Conservation (phyloP, 1,140 invertebrate species). For the Caenorhabditis elegans region DNA sequence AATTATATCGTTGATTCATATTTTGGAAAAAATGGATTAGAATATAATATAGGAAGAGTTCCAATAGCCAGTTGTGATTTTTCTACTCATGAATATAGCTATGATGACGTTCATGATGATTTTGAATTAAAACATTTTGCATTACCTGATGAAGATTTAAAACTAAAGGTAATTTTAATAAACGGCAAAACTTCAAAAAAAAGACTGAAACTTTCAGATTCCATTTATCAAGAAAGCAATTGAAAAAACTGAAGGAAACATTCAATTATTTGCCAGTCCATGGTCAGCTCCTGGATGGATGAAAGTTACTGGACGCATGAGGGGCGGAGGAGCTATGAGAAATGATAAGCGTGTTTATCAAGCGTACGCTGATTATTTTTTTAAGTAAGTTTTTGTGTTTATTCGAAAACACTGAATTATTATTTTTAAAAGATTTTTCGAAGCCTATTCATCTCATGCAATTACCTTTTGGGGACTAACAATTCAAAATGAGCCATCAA, state of each 20-base stretch:
- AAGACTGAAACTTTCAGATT: slow-evolving; percentile 69
- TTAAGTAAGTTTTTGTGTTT: slow-evolving; percentile 70
- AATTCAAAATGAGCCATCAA: slow-evolving; percentile 72
- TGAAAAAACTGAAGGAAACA: slow-evolving; percentile 62
- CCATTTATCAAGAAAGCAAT: slow-evolving; percentile 72
- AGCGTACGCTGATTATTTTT: slow-evolving; percentile 78
- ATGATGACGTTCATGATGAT: slow-evolving; percentile 23
- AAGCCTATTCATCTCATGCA: slow-evolving; percentile 70
- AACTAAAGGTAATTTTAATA: neutral
- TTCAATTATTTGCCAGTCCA: slow-evolving; percentile 74
- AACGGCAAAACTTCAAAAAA: neutral
- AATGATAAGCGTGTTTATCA: slow-evolving; percentile 71
- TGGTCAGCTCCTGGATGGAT: slow-evolving; percentile 90
- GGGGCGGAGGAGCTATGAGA: slow-evolving; percentile 71
- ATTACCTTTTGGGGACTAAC: slow-evolving; percentile 74
- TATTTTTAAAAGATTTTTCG: slow-evolving; percentile 70
- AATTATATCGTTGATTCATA: slow-evolving; percentile 65
- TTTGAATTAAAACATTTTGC: slow-evolving; percentile 22
- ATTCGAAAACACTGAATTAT: neutral
- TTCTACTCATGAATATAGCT: slow-evolving; percentile 68
- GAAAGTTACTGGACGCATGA: slow-evolving; percentile 77
- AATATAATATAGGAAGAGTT: slow-evolving; percentile 77
- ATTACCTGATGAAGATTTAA: slow-evolving; percentile 30
- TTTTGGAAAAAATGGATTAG: slow-evolving; percentile 69
- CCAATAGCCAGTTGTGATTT: slow-evolving; percentile 84